Percentiles rank a stretch among this genome's conserved stretches.
These are phyloP conservation scores for Epinotia bilunana DNA, from an alignment of 2,888 invertebrate genomes.

Conservation along the genomic window DNA sequence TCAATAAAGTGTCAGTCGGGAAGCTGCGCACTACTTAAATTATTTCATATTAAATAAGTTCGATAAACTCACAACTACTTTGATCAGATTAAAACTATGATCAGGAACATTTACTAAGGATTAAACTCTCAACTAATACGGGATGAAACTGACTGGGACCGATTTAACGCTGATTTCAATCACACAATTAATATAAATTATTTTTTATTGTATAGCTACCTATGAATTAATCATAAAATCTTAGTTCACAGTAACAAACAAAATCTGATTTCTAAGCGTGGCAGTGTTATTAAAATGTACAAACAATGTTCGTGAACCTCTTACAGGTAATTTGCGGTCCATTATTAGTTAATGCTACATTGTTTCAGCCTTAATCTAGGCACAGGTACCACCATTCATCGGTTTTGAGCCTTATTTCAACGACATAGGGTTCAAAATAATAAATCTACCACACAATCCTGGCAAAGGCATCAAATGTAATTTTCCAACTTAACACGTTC, in stretches of 20 bases:
- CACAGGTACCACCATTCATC: background rate
- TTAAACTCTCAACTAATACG: slow-evolving; percentile 63
- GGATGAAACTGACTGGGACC: slow-evolving; percentile 41
- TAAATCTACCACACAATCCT: background rate
- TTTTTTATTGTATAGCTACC: background rate
- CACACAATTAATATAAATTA: slow-evolving; percentile 21
- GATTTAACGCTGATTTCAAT: slow-evolving; percentile 24
- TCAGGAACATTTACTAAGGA: slow-evolving; percentile 70
- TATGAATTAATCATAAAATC: background rate
- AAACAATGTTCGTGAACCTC: background rate
- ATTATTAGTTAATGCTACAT: background rate
- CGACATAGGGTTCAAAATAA: background rate
- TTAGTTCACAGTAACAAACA: background rate
- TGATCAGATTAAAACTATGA: slow-evolving; percentile 68
- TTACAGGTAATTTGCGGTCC: background rate
- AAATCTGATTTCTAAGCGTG: background rate
- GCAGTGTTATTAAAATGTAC: slow-evolving; percentile 9
- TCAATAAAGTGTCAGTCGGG: slow-evolving; percentile 27
- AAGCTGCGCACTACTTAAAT: slow-evolving; percentile 48
- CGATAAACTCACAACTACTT: slow-evolving; percentile 60
- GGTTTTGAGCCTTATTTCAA: background rate
- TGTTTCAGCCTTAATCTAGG: background rate
- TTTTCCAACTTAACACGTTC: no score
- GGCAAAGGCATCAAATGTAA: background rate
- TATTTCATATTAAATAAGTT: slow-evolving; percentile 48